A percentile compares a stretch with the other conserved stretches of the same genome.
phyloP scores from a whole-genome alignment of 23 tunicate species.

The Phallusia fumigata region DNA sequence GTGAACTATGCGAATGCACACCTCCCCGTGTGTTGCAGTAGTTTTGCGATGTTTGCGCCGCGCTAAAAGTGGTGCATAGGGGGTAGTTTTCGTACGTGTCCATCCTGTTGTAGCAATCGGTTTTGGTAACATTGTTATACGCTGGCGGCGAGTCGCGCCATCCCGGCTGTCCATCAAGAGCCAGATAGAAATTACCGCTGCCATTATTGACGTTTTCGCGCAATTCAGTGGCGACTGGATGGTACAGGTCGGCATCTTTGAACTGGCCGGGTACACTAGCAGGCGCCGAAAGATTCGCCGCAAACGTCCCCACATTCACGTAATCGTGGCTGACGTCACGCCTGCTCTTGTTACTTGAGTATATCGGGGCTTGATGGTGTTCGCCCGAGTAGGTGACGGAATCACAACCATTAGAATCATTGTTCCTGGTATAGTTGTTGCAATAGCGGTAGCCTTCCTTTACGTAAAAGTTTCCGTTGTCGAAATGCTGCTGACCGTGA shows the following conservation, averaged over 20 bases:
- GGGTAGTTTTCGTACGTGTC: slow-evolving; percentile 10
- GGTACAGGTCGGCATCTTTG: background rate
- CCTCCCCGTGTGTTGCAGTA: background rate
- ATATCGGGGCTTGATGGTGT: background rate
- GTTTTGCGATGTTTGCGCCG: background rate
- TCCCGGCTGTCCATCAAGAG: slow-evolving; percentile 2
- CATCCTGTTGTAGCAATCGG: background rate
- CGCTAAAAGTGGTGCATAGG: background rate
- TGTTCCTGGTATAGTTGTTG: background rate
- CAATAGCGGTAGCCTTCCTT: background rate
- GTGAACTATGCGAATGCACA: background rate
- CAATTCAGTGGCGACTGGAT: background rate
- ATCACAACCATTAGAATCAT: background rate
- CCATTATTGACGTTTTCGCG: slow-evolving; percentile 2
- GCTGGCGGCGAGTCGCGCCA: slow-evolving; percentile 11
- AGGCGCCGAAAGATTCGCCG: slow-evolving; percentile 1
- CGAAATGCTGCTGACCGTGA: background rate
- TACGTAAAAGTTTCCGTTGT: background rate
- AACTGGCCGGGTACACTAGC: background rate
- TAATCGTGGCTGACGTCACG: background rate
- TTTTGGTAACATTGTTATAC: background rate
- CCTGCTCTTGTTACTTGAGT: background rate
- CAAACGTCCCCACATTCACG: background rate
- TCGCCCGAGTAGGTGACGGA: background rate
- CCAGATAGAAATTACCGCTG: slow-evolving; percentile 3